Evolutionary conservation across 2,888 invertebrate genomes (phyloP).

Genomic region (Drepanosiphum platanoidis): DNA sequence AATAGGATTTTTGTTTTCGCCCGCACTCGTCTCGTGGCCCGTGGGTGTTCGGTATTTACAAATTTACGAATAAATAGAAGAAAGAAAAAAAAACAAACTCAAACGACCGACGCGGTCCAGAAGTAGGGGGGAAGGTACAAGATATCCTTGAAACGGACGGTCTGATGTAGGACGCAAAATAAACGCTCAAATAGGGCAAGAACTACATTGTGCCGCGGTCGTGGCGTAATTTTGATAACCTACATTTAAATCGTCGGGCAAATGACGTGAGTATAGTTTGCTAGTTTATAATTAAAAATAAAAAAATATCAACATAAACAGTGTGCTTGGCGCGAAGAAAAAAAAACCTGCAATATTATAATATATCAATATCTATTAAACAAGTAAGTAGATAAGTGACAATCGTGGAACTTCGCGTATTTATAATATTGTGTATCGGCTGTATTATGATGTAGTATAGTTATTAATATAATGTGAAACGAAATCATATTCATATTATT

Average conservation of each 20-base stretch:
- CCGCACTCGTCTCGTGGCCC: not conserved
- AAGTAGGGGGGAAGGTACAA: not conserved
- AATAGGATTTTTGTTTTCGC: not conserved
- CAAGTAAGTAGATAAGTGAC: not conserved
- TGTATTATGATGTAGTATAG: too few relatives aligned
- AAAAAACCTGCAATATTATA: not conserved
- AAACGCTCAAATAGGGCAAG: slow-evolving; percentile 14
- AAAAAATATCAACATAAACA: not conserved
- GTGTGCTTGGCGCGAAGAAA: slow-evolving; percentile 20
- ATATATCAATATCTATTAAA: not conserved
- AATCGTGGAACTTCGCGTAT: not conserved
- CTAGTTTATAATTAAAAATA: slow-evolving; percentile 9
- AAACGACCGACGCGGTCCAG: not conserved
- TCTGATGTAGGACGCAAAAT: too few relatives aligned
- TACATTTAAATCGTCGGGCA: slow-evolving; percentile 20
- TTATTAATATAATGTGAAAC: too few relatives aligned
- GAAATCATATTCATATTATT: too few relatives aligned
- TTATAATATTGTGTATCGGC: not conserved
- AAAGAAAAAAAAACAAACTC: too few relatives aligned
- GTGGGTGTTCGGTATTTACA: not conserved
- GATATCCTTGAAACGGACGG: slow-evolving; percentile 49
- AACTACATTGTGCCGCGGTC: not conserved
- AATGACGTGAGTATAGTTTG: not conserved
- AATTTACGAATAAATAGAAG: not conserved
- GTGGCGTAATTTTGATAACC: slow-evolving; percentile 48